Conservation (phyloP, 2,888 invertebrate genomes). For the Cartodere bifasciata region DNA sequence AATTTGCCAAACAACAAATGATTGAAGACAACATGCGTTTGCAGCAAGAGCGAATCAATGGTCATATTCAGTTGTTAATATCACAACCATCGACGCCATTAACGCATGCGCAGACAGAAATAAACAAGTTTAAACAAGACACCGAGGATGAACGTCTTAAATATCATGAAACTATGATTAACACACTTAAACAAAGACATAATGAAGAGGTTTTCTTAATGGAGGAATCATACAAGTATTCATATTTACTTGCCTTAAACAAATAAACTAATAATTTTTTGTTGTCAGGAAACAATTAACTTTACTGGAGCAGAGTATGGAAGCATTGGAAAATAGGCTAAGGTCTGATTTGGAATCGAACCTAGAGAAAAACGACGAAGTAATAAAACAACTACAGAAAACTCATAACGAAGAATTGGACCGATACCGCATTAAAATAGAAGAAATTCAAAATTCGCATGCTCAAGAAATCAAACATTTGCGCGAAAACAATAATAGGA, state of each 20-base stretch:
- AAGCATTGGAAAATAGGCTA: conserved; percentile 44
- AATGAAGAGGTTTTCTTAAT: conserved; percentile 48
- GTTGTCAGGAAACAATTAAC: conserved; percentile 43
- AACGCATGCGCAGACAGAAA: conserved; percentile 23
- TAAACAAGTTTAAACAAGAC: conserved; percentile 29
- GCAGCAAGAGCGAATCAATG: conserved; percentile 48
- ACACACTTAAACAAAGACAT: conserved; percentile 41
- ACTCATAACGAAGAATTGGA: conserved; percentile 25
- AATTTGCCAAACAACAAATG: conserved; percentile 42
- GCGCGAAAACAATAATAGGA: conserved; percentile 40
- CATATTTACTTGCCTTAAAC: background rate
- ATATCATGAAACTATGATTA: conserved; percentile 33
- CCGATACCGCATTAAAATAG: conserved; percentile 27
- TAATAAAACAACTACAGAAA: conserved; percentile 29
- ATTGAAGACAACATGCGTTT: conserved; percentile 46
- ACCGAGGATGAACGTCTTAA: conserved; percentile 21
- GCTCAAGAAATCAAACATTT: conserved; percentile 33
- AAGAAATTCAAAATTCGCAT: conserved; percentile 24
- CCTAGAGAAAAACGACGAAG: conserved; percentile 39
- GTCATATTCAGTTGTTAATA: conserved; percentile 42
- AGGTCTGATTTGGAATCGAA: conserved; percentile 44
- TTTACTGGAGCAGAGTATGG: conserved; percentile 42
- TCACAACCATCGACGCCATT: conserved; percentile 17
- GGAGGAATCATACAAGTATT: conserved; percentile 49
- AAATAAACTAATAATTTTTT: conserved; percentile 4